phyloP scores from a whole-genome alignment of 2,113 vertebrate genomes.

The Sceloporus undulatus region DNA sequence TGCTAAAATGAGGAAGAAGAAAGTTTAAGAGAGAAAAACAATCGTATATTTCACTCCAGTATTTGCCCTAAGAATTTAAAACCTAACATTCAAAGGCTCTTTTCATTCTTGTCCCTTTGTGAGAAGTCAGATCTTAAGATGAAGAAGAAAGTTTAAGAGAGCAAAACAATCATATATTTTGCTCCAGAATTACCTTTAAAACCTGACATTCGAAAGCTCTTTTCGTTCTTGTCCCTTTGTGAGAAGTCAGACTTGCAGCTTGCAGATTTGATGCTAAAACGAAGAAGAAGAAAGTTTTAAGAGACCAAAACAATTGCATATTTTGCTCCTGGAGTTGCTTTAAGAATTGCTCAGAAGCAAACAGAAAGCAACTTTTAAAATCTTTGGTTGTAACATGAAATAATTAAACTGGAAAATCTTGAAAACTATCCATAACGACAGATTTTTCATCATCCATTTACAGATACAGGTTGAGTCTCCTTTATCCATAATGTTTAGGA shows the following conservation, averaged over 20 bases:
- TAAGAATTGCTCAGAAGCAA: background rate
- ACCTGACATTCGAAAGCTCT: background rate
- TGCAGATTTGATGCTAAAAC: background rate
- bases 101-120: too few species aligned
- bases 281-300: background rate
- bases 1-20: background rate
- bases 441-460: background rate
- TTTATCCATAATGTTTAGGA: too few species aligned
- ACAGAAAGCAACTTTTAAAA: background rate
- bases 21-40: too few species aligned
- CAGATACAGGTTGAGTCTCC: too few species aligned
- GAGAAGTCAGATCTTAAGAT: too few species aligned
- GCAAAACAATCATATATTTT: background rate
- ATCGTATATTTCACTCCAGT: too few species aligned
- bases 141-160: too few species aligned
- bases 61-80: too few species aligned
- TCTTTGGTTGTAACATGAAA: conserved; percentile 18
- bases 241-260: background rate
- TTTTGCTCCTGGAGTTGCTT: background rate
- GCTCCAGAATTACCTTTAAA: background rate
- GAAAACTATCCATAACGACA: too few species aligned
- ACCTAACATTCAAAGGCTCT: too few species aligned
- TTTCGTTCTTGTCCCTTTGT: conserved; percentile 25
- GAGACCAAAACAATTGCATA: too few species aligned
- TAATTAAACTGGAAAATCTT: background rate